Evolutionary conservation across 2,113 vertebrate genomes (phyloP), one percentile per base, ranked within the genome.

Genomic region (Eptatretus burgeri): DNA sequence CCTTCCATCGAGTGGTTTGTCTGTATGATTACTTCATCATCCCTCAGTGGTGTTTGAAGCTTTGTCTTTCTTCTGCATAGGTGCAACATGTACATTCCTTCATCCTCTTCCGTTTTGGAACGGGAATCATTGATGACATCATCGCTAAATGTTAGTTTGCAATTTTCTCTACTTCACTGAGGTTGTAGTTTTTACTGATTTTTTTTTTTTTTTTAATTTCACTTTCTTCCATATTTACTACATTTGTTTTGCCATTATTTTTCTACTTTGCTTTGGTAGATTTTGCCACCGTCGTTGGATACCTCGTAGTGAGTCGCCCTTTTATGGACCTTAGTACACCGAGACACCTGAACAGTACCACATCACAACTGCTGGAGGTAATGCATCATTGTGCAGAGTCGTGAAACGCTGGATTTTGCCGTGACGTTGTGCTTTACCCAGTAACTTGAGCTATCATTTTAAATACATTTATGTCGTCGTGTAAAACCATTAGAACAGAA

Each of bases 41-140:
- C 7, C 27, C 27, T n/a, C 3, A 41, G 27, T 41, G 27, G 7
- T 41, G 56, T 60, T 60, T 60, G 56, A 17, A 60, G 20, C n/a
- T 60, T 51, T 14, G 51, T 49, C 62, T 41, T 68, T 63, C 67
- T 27, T 71, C 14, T 70, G 70, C 9, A 50, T 70, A 98, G 91
- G 91, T 89, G 69, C 82, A 94, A 51, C 91, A 98, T 63, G 72
- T 98, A 63, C 86, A 95, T 71, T 85, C 79, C 68, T 95, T 98
- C 72, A 93, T 95, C 73, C 78, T 91, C 71, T 98, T 98, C 69
- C 82, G 86, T 14, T 95, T 95, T 73, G 83, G 85, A 49, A 98
- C 94, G 87, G 91, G 91, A n/a, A 93, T 94, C 73, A 74, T 93
- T 69, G 89, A 98, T 72, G 85, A 74, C 66, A 84, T 95, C 60